These are phyloP conservation scores for Polyploca ridens DNA, from an alignment of 2,888 invertebrate species.

Conservation along the genomic window DNA sequence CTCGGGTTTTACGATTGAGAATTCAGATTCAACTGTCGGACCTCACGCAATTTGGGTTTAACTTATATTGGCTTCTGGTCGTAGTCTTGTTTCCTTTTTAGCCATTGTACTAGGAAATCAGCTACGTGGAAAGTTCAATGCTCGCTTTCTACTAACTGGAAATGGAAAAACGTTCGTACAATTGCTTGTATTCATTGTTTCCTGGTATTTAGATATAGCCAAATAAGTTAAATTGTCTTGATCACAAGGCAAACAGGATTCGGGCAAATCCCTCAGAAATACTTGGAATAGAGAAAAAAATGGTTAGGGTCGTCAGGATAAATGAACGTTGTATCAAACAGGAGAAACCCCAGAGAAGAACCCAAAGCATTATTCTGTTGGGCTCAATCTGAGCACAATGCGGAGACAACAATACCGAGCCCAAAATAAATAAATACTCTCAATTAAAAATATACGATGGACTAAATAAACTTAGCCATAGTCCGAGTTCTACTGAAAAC, in stretches of 20 bases:
- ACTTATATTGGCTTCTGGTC: background rate
- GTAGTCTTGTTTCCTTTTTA: constrained; percentile 2
- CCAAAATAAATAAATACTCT: no score
- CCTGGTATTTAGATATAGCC: background rate
- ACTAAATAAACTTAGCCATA: background rate
- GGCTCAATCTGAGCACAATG: background rate
- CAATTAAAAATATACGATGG: no score
- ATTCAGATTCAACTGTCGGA: constrained; percentile 16
- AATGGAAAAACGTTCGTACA: background rate
- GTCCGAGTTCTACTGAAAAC: no score
- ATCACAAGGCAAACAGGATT: background rate
- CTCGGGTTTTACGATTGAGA: constrained; percentile 24
- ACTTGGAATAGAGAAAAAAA: background rate
- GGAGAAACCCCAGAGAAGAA: background rate
- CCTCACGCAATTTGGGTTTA: constrained; percentile 23
- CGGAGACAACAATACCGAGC: background rate
- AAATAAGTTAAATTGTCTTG: background rate
- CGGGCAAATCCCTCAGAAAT: background rate
- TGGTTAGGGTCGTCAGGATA: background rate
- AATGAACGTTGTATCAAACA: background rate
- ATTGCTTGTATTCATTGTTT: background rate
- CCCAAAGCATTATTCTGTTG: background rate
- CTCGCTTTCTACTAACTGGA: background rate
- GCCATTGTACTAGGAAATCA: background rate
- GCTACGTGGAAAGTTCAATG: background rate